phyloP scores from a whole-genome alignment of 2,888 invertebrate species.

The Hanleya hanleyi region DNA sequence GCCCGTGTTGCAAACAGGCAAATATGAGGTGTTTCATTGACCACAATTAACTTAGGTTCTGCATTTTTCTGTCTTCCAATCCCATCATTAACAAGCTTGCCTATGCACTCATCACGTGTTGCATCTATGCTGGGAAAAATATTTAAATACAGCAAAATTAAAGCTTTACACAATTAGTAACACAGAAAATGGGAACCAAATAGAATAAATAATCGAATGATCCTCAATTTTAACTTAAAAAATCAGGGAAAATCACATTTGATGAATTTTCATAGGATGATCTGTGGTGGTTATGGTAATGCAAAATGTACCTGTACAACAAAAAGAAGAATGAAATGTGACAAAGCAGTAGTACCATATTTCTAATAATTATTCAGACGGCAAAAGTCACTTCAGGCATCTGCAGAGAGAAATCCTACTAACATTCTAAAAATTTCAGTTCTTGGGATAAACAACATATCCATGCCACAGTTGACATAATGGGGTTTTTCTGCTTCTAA shows the following conservation, averaged over 20 bases:
- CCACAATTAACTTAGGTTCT: background rate
- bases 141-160: background rate
- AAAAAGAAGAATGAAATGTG: no score
- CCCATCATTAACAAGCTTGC: background rate
- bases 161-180: background rate
- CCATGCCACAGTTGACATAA: no score
- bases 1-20: background rate
- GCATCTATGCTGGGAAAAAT: background rate
- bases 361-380: no score
- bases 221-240: background rate
- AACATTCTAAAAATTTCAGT: no score
- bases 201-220: no score
- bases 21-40: background rate
- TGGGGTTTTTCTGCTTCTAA: no score
- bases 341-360: no score
- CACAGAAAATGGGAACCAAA: background rate
- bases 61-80: background rate
- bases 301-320: no score
- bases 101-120: background rate
- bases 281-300: no score
- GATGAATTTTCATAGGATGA: background rate
- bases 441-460: no score
- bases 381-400: no score
- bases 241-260: background rate
- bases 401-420: no score